Evolutionary conservation across 2,888 invertebrate genomes (phyloP).

Genomic region (Epinotia brunnichana): DNA sequence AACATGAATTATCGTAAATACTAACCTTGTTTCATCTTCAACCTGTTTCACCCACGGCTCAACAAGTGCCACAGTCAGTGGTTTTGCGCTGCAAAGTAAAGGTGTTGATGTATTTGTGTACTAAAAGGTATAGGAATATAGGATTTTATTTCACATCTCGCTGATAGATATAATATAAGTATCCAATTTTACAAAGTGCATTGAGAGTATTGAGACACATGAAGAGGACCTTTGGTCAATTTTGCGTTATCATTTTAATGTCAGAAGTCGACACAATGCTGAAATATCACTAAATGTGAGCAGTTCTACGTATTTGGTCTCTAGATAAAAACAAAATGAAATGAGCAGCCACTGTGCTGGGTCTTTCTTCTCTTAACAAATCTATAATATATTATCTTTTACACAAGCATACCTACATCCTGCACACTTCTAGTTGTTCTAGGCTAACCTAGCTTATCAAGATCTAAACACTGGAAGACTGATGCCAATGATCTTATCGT

Average conservation of each 20-base stretch:
- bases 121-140: background rate
- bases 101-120: too few relatives aligned
- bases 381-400: background rate
- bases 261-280: too few relatives aligned
- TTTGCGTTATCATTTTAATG: too few relatives aligned
- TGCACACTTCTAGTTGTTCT: slow-evolving; percentile 16
- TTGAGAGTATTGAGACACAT: background rate
- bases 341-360: background rate
- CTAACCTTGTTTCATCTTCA: slow-evolving; percentile 26
- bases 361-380: background rate
- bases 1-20: slow-evolving; percentile 25
- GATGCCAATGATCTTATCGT: slow-evolving; percentile 33
- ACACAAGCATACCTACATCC: background rate
- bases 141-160: background rate
- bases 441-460: slow-evolving; percentile 25
- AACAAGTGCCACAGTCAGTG: background rate
- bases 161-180: too few relatives aligned
- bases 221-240: background rate
- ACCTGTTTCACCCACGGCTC: slow-evolving; percentile 19
- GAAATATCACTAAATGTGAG: too few relatives aligned
- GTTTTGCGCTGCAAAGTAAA: background rate
- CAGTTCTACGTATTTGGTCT: too few relatives aligned
- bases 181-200: background rate
- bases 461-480: slow-evolving; percentile 15
- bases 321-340: too few relatives aligned